Base-by-base conservation (phyloP, 2,888 invertebrate species). In the Blastobasis adustella region DNA sequence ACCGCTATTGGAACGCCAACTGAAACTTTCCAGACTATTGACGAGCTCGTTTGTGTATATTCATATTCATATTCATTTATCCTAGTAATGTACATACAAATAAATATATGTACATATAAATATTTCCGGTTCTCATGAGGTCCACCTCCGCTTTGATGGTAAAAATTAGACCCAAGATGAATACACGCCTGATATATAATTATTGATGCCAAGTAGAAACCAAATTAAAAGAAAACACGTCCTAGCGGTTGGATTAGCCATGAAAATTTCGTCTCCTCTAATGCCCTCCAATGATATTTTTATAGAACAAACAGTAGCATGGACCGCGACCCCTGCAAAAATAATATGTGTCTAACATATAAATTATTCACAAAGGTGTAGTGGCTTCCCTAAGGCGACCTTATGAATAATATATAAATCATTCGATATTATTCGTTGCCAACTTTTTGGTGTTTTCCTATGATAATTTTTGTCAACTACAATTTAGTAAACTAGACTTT, bases 331-430 rank as follows among this genome's bases (percentile, higher is more conserved):
- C 79, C 80, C 68, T 76, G 71, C 80, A 82, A 85, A 85, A 82
- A 84, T 84, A 83, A 82, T 82, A 82, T 71, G 75, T 75, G 73
- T 75, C 76, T 77, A 65, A 63, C 66, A 58, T 63, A 70, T 85
- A 82, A 84, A 86, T 84, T 82, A 86, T 87, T 87, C 82, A 85
- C 76, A 77, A 78, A 84, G 79, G 78, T 81, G 73, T 79, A 77
- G 74, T 75, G 71, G 76, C 71, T 76, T 73, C 59, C 66, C 67
- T 69, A 71, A 65, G 67, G 68, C 69, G 61, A 70, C 69, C 70
- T 69, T 73, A 79, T 86, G 80, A 83, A 86, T 86, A 79, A 84
- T 75, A 82, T 78, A 86, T 82, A 72, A 76, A 77, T 69, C 76
- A 79, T 80, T 78, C 76, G 78, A 82, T 82, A 79, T 79, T 75